Evolutionary conservation across 2,113 vertebrate species (phyloP), one percentile per base, ranked within the genome.

Genomic region (Zonotrichia leucophrys): DNA sequence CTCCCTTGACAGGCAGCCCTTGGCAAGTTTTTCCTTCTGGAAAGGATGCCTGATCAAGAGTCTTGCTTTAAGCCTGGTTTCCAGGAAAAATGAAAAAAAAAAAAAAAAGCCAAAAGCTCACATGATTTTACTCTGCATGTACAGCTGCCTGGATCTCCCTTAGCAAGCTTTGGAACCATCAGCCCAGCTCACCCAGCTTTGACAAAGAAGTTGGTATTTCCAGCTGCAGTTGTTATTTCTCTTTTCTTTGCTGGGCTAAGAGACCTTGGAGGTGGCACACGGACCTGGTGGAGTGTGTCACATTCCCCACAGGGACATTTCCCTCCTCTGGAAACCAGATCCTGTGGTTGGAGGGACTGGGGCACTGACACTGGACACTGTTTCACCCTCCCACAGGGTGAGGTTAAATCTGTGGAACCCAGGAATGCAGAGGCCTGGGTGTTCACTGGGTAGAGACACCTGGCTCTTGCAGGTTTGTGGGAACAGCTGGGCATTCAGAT

Each of bases 221-320:
- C 42, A 81, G 23, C 24, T 20, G 37, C 31, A 7, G 10, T 30
- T 18, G 50, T 53, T 53, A 53, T 53, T 53, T 28, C 50, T 53
- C 50, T 28, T 52, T 28, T 28, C 50, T 53, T 23, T 56, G 35
- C 44, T 80, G 58, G 31, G 10, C 24, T 76, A 44, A 52, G 27
- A 0, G 0, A 31, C 27, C 17, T 35, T 23, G 49, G 72, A 75
- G 27, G 16, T 64, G 53, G 50, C 44, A 59, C 5, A 12, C 2
- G 12, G 31, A 53, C 31, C 6, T 1, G 1, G 14, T 15, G 52
- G 64, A 52, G 18, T 0, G 0, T 37, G 46, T 11, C 4, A 1
- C 21, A 12, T 30, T 15, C 15, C 35, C 42, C 22, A 39, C 0
- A 0, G n/a, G 27, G 70, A 72, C 0, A 2, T 50, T 90, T 72